phyloP scores from a whole-genome alignment of 2,888 invertebrate genomes.

The Chrysopilus asiliformis region DNA sequence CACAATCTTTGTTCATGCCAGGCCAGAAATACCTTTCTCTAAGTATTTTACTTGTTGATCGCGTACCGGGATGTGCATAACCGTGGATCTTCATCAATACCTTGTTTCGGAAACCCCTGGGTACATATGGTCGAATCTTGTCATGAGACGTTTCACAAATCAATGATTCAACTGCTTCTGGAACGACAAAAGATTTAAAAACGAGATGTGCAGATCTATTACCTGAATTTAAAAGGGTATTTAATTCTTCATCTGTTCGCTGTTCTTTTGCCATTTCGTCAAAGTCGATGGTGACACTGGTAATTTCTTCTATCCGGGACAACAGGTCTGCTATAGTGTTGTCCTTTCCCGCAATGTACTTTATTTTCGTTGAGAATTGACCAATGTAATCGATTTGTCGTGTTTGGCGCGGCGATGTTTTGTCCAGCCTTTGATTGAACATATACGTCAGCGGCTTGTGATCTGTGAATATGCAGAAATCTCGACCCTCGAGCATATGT shows the following conservation, averaged over 20 bases:
- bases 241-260: not conserved
- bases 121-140: not conserved
- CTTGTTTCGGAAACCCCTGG: not conserved
- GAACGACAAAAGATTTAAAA: not conserved
- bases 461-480: not conserved
- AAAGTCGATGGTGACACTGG: not conserved
- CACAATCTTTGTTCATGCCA: slow-evolving; percentile 7
- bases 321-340: too few relatives aligned
- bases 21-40: slow-evolving; percentile 9
- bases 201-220: not conserved
- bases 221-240: not conserved
- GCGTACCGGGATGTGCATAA: slow-evolving; percentile 7
- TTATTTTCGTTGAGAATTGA: slow-evolving; percentile 13
- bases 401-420: slow-evolving; percentile 25
- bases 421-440: slow-evolving; percentile 21
- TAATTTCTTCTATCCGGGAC: too few relatives aligned
- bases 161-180: not conserved
- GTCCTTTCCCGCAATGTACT: slow-evolving; percentile 12
- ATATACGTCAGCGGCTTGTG: slow-evolving; percentile 16
- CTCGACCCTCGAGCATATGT: not conserved
- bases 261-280: not conserved
- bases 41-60: slow-evolving; percentile 5
- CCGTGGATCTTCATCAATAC: slow-evolving; percentile 5
- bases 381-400: slow-evolving; percentile 25
- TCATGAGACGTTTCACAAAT: slow-evolving; percentile 6